Percentiles rank a stretch among this genome's conserved stretches.
These are phyloP conservation scores for Dendrophyllia cribrosa DNA, from an alignment of 64 coral and sea anemone species.

Conservation along the genomic window DNA sequence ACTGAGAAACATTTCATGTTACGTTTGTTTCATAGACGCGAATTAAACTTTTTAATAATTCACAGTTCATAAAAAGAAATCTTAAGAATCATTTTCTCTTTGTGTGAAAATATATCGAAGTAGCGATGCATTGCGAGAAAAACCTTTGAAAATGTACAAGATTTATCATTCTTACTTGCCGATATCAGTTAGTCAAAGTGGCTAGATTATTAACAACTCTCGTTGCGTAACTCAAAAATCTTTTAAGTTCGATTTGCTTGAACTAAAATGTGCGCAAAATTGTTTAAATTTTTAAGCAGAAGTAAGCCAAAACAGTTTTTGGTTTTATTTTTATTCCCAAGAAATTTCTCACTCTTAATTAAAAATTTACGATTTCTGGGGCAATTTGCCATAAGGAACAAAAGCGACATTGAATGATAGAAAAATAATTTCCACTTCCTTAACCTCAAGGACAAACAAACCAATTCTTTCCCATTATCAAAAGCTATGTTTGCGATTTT, in stretches of 20 bases:
- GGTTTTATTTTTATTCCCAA: not conserved
- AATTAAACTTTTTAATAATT: slow-evolving; percentile 37
- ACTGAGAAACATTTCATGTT: not conserved
- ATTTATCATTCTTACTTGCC: not conserved
- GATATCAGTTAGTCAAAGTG: not conserved
- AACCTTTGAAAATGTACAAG: not conserved
- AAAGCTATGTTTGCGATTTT: not conserved
- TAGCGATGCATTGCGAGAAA: not conserved
- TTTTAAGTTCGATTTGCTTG: too few relatives aligned
- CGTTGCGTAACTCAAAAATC: too few relatives aligned
- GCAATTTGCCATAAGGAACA: slow-evolving; percentile 19
- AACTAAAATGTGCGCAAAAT: not conserved
- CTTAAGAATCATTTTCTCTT: not conserved
- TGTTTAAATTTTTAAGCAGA: not conserved
- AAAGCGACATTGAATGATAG: not conserved
- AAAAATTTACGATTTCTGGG: slow-evolving; percentile 54
- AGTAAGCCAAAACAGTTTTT: not conserved
- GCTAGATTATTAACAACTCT: not conserved
- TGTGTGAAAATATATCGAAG: slow-evolving; percentile 10
- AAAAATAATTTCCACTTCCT: not conserved
- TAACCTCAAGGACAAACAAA: not conserved
- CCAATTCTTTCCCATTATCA: not conserved
- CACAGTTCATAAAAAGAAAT: not conserved
- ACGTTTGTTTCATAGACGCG: not conserved
- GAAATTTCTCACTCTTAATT: slow-evolving; percentile 11